phyloP scores from a whole-genome alignment of 2,113 vertebrate genomes.

The Castor canadensis region DNA sequence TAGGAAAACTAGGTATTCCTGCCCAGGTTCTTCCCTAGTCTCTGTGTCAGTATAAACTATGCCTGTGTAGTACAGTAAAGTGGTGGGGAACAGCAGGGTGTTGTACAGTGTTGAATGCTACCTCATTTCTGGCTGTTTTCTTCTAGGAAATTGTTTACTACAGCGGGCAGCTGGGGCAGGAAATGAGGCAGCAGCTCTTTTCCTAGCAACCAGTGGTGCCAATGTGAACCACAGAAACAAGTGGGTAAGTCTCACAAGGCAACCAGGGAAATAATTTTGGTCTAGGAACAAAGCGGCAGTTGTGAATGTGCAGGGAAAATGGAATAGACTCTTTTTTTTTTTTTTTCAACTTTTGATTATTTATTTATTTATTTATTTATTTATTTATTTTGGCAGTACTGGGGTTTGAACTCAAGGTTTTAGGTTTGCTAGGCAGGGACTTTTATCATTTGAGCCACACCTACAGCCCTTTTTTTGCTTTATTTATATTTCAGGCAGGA shows the following conservation, averaged over 20 bases:
- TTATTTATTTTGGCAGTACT: too few relatives aligned
- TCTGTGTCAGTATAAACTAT: background rate
- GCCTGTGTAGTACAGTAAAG: background rate
- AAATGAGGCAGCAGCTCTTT: slow-evolving; percentile 96
- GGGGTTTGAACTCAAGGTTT: too few relatives aligned
- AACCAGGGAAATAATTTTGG: background rate
- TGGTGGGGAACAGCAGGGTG: background rate
- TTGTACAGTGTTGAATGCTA: background rate
- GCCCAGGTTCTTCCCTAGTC: too few relatives aligned
- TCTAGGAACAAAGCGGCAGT: background rate
- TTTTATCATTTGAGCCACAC: too few relatives aligned
- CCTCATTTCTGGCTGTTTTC: slow-evolving; percentile 22
- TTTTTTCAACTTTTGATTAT: background rate
- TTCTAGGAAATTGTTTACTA: slow-evolving; percentile 94
- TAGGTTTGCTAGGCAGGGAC: too few relatives aligned
- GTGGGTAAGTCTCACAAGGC: slow-evolving; percentile 86
- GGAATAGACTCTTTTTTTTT: background rate
- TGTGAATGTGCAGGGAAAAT: background rate
- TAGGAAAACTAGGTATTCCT: background rate
- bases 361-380: too few relatives aligned
- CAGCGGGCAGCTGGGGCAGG: slow-evolving; percentile 93
- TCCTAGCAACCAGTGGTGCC: slow-evolving; percentile 95
- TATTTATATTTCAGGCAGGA: too few relatives aligned
- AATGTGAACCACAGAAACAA: slow-evolving; percentile 97
- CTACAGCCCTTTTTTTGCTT: too few relatives aligned